A percentile compares a stretch with the other conserved stretches of the same genome.
Conservation (phyloP, 2,113 vertebrate genomes). For the Zosterops pallidus region DNA sequence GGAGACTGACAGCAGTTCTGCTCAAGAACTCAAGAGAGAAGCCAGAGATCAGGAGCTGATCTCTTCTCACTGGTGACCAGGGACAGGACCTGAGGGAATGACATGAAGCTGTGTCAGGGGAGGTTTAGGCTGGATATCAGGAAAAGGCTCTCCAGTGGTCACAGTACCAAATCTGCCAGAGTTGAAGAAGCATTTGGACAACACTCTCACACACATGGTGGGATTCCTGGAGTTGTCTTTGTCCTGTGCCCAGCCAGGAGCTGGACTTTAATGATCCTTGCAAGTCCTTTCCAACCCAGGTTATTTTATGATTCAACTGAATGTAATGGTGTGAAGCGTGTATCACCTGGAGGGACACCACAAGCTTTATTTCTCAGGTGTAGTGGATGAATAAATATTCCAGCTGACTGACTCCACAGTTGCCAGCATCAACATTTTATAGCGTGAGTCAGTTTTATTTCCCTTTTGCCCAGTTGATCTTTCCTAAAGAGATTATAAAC, state of each 20-base stretch:
- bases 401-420: not conserved
- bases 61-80: not conserved
- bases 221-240: not conserved
- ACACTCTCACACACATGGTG: not conserved
- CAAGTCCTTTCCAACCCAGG: not conserved
- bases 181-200: not conserved
- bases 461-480: not conserved
- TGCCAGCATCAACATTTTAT: not conserved
- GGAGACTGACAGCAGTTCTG: not conserved
- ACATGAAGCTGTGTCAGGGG: not conserved
- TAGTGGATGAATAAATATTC: not conserved
- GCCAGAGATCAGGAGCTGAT: not conserved
- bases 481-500: constrained; percentile 34
- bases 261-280: not conserved
- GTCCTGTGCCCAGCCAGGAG: not conserved
- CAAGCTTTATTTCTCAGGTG: not conserved
- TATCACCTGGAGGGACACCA: not conserved
- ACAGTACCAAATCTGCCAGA: not conserved
- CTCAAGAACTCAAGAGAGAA: not conserved
- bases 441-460: not conserved
- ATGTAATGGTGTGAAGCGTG: not conserved
- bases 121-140: not conserved
- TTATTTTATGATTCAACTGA: not conserved
- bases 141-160: not conserved
- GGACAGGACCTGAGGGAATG: not conserved